phyloP scores from a whole-genome alignment of 1,140 invertebrate species.

The Drosophila erecta region DNA sequence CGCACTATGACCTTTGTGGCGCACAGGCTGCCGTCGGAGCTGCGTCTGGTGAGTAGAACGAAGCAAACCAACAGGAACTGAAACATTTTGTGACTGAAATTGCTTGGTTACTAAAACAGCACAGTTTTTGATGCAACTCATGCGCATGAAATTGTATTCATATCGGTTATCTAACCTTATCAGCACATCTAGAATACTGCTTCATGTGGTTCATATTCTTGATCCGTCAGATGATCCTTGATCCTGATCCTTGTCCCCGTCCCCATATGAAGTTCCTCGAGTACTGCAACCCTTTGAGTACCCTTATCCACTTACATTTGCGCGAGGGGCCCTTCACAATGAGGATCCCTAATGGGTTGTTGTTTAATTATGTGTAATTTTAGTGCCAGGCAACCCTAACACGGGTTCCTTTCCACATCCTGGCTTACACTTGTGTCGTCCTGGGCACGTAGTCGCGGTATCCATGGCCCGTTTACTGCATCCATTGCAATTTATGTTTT shows the following conservation, averaged over 20 bases:
- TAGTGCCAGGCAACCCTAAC: slow-evolving; percentile 58
- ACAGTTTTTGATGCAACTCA: neutral
- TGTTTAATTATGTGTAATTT: slow-evolving; percentile 81
- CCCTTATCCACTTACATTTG: neutral
- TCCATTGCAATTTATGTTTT: slow-evolving; percentile 78
- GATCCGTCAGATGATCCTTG: too few relatives aligned
- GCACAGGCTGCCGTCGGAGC: slow-evolving; percentile 20
- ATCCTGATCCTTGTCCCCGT: too few relatives aligned
- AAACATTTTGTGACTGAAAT: slow-evolving; percentile 49
- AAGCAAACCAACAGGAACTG: slow-evolving; percentile 34
- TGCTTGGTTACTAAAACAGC: neutral
- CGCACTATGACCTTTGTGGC: slow-evolving; percentile 64
- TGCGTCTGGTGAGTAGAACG: slow-evolving; percentile 11
- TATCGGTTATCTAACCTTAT: too few relatives aligned
- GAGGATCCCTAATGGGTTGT: slow-evolving; percentile 65
- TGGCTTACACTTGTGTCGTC: neutral
- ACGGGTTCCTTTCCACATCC: neutral
- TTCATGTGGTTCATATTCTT: too few relatives aligned
- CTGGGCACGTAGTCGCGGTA: slow-evolving; percentile 5
- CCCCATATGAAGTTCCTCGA: slow-evolving; percentile 4
- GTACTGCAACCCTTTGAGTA: slow-evolving; percentile 15
- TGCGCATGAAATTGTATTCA: too few relatives aligned
- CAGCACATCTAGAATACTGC: too few relatives aligned
- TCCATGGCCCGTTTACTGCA: slow-evolving; percentile 46
- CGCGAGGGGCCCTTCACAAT: slow-evolving; percentile 13